Conservation (phyloP, 2,113 vertebrate genomes). For the Epinephelus fuscoguttatus region DNA sequence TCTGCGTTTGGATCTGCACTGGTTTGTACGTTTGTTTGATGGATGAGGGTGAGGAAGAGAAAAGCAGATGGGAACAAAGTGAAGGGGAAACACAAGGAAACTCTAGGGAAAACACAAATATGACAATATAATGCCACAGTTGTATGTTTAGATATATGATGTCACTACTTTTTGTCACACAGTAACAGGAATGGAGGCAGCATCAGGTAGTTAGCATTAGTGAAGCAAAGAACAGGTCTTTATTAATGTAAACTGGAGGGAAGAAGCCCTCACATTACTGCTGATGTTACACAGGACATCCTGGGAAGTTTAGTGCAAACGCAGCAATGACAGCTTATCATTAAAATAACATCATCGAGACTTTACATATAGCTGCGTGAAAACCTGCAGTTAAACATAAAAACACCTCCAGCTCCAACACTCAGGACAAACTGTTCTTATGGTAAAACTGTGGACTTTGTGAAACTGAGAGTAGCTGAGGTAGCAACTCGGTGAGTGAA, state of each 20-base stretch:
- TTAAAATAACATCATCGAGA: neutral
- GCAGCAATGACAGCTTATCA: neutral
- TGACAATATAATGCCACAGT: too few relatives aligned
- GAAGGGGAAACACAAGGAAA: too few relatives aligned
- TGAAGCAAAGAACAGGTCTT: neutral
- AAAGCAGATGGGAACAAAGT: too few relatives aligned
- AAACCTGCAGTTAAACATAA: neutral
- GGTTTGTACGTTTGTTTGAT: too few relatives aligned
- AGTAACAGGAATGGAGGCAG: neutral
- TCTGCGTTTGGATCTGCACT: too few relatives aligned
- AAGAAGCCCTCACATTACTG: neutral
- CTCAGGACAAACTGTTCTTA: slow-evolving; percentile 31
- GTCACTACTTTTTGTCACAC: neutral
- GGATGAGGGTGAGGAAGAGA: too few relatives aligned
- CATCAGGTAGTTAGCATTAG: neutral
- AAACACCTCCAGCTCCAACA: neutral
- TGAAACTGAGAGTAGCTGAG: slow-evolving; percentile 35
- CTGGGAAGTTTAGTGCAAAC: slow-evolving; percentile 1
- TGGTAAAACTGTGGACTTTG: slow-evolving; percentile 10
- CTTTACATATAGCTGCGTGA: neutral
- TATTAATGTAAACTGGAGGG: neutral
- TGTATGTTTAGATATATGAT: too few relatives aligned
- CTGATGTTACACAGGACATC: neutral
- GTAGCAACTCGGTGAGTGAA: slow-evolving; percentile 20
- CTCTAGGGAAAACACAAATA: too few relatives aligned